A percentile compares a stretch with the other conserved stretches of the same genome.
These are phyloP conservation scores for Polietes domitor DNA, from an alignment of 2,888 invertebrate genomes.

Conservation along the genomic window DNA sequence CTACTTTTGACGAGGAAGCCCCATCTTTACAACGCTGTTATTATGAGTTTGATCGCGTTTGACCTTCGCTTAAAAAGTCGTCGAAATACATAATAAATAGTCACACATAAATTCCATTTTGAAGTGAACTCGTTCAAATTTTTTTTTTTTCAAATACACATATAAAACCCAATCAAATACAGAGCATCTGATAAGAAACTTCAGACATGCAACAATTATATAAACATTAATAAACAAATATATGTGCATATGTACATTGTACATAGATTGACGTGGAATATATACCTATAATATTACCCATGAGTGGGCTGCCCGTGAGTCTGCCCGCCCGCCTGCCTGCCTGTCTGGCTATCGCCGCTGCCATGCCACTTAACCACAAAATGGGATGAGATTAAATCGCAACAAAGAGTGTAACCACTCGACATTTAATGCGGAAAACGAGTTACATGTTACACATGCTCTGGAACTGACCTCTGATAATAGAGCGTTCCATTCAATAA, in stretches of 20 bases:
- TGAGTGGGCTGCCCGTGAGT: neutral
- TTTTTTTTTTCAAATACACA: neutral
- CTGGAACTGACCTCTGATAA: conserved; percentile 26
- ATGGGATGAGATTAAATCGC: neutral
- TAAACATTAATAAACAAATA: too few relatives aligned
- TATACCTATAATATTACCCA: too few relatives aligned
- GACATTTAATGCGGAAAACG: neutral
- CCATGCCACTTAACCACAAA: neutral
- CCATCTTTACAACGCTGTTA: too few relatives aligned
- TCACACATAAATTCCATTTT: too few relatives aligned
- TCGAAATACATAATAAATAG: too few relatives aligned
- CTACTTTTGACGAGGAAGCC: too few relatives aligned
- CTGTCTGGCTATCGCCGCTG: neutral
- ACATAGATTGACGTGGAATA: too few relatives aligned
- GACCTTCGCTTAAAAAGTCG: too few relatives aligned
- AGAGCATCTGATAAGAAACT: conserved; percentile 20
- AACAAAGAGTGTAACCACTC: neutral
- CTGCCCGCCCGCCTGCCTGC: neutral
- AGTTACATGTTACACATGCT: neutral
- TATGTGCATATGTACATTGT: too few relatives aligned
- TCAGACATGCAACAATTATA: neutral
- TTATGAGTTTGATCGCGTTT: too few relatives aligned
- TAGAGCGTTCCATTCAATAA: neutral
- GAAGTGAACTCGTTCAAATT: neutral
- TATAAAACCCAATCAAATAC: neutral